Evolutionary conservation across 1,140 invertebrate species (phyloP).

Genomic region (Carposina sasakii): DNA sequence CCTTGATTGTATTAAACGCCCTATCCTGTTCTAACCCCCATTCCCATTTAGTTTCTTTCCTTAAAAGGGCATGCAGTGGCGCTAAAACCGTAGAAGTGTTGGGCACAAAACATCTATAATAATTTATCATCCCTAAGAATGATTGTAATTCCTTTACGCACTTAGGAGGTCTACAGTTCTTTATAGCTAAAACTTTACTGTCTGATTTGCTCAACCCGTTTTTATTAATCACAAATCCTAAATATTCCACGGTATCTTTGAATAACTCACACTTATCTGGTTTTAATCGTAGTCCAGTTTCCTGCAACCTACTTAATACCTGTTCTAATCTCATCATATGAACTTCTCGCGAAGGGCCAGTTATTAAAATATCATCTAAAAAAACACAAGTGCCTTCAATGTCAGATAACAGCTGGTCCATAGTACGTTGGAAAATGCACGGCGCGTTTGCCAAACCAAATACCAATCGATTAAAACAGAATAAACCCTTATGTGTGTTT

Average conservation of each 20-base stretch:
- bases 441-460: conserved; percentile 6
- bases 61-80: conserved; percentile 19
- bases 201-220: conserved; percentile 38
- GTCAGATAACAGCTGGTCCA: conserved; percentile 30
- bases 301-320: conserved; percentile 26
- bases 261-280: conserved; percentile 43
- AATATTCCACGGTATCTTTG: conserved; percentile 29
- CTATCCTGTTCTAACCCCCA: not conserved
- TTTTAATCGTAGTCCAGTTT: conserved; percentile 32
- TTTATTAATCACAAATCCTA: conserved; percentile 39
- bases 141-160: conserved; percentile 40
- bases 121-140: conserved; percentile 62
- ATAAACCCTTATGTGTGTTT: conserved; percentile 8
- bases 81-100: conserved; percentile 35
- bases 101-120: conserved; percentile 56
- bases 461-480: not conserved
- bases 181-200: conserved; percentile 45
- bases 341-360: conserved; percentile 19
- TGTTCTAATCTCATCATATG: conserved; percentile 28
- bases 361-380: conserved; percentile 40
- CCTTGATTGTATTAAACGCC: conserved; percentile 1
- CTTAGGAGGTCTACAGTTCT: conserved; percentile 31
- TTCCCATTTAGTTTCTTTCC: not conserved
- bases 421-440: conserved; percentile 26
- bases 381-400: conserved; percentile 19